Percentiles rank a stretch among this genome's conserved stretches.
phyloP scores from a whole-genome alignment of 2,888 invertebrate genomes.

The Pherbina coryleti region DNA sequence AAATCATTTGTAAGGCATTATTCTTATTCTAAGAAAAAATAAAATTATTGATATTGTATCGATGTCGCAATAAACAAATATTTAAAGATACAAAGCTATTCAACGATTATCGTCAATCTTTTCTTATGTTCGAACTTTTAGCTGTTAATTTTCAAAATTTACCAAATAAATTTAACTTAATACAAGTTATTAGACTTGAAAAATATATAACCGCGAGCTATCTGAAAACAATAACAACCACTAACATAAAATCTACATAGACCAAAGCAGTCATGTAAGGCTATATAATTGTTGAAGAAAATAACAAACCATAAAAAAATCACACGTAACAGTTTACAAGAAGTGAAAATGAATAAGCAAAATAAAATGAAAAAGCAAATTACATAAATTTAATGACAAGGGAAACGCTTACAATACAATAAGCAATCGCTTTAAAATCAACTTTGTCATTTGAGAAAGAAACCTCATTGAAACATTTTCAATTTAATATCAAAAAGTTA shows the following conservation, averaged over 20 bases:
- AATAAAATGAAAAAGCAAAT: not conserved
- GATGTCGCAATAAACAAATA: no score
- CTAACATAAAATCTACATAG: not conserved
- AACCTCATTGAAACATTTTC: not conserved
- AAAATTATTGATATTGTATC: no score
- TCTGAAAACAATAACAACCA: not conserved
- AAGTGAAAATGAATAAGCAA: not conserved
- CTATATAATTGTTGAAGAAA: not conserved
- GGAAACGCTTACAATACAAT: no score
- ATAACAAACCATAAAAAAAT: not conserved
- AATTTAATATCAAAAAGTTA: not conserved
- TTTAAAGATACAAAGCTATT: no score
- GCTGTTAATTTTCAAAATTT: no score
- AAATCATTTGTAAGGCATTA: no score
- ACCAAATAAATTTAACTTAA: not conserved
- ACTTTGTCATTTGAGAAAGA: not conserved
- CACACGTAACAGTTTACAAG: conserved; percentile 32
- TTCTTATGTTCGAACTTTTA: no score
- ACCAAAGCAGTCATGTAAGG: not conserved
- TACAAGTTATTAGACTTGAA: not conserved
- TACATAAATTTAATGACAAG: conserved; percentile 9
- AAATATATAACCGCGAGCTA: not conserved
- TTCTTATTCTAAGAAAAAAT: no score
- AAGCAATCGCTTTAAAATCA: no score
- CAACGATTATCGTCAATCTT: no score